Conservation (phyloP, 2,888 invertebrate genomes). For the Dolichomitus sp. region DNA sequence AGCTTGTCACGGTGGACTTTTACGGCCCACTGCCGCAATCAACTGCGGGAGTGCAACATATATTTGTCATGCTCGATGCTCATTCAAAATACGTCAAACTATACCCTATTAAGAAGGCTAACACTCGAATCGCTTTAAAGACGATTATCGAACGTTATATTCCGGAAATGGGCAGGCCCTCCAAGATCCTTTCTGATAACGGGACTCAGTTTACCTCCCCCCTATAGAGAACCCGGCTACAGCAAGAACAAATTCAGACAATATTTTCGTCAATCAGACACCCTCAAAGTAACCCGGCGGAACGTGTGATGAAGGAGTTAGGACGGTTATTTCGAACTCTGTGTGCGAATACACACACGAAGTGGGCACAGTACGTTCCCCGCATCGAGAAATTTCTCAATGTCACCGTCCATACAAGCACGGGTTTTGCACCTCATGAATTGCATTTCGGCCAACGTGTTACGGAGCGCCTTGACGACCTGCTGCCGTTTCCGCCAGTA, state of each 20-base stretch:
- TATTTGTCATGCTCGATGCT: slow-evolving; percentile 43
- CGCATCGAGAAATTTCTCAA: background rate
- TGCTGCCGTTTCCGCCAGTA: background rate
- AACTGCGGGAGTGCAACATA: slow-evolving; percentile 25
- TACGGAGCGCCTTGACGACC: background rate
- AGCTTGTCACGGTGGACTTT: slow-evolving; percentile 45
- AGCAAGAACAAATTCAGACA: background rate
- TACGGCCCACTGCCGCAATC: slow-evolving; percentile 47
- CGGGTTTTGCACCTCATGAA: background rate
- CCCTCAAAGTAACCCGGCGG: background rate
- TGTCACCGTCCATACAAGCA: background rate
- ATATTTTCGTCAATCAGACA: background rate
- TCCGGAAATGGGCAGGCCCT: background rate
- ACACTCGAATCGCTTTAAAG: background rate
- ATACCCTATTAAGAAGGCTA: slow-evolving; percentile 20
- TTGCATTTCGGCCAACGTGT: background rate
- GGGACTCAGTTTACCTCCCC: background rate
- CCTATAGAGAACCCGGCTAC: background rate
- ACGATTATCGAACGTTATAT: slow-evolving; percentile 19
- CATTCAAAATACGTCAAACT: slow-evolving; percentile 35
- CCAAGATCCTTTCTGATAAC: background rate
- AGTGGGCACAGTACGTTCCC: background rate
- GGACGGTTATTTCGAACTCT: background rate
- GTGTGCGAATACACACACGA: background rate
- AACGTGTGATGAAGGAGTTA: background rate